Evolutionary conservation across 2,113 vertebrate species (phyloP), one percentile per base, ranked within the genome.

Genomic region (Anolis carolinensis): DNA sequence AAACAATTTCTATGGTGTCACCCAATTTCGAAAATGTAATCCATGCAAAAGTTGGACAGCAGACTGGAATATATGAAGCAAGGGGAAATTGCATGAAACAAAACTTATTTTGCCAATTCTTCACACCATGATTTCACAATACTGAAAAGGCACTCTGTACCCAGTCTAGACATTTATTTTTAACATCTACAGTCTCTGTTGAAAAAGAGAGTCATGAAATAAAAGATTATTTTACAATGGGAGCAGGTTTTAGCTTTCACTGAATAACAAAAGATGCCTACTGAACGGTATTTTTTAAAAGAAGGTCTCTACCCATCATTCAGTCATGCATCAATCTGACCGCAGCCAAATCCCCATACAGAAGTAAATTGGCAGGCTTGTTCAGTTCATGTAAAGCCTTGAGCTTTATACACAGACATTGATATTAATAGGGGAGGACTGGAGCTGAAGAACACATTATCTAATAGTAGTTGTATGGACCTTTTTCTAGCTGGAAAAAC

Each of bases 1-100:
- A 63, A 83, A 86, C 93, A 72, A 86, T 92, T 93, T 88, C 76
- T 80, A 89, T 92, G 90, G 88, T 89, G 92, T 1, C 0, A 13
- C 0, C 1, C 34, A 85, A 89, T 81, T 87, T 83, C 55, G 50
- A 91, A 93, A 88, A 8, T 23, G 78, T 79, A 63, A 44, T 32
- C 62, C 44, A 81, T 23, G 80, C 77, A 87, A 87, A 70, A 62
- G 0, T 85, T 86, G 90, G 74, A 87, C 39, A 71, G 20, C 7
- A 25, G 34, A 79, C 59, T 78, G 71, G 13, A 84, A 11, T 78
- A 89, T 77, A 55, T 21, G 48, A 87, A 7, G 13, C 79, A 6
- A 80, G 39, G 39, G 52, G 36, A 20, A 63, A 62, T 2, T 27
- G 6, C 1, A 71, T 74, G 91, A 85, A 52, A 71, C 48, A 68